A percentile compares a stretch with the other conserved stretches of the same genome.
phyloP scores from a whole-genome alignment of 2,888 invertebrate genomes.

The Meandrusa payeni region DNA sequence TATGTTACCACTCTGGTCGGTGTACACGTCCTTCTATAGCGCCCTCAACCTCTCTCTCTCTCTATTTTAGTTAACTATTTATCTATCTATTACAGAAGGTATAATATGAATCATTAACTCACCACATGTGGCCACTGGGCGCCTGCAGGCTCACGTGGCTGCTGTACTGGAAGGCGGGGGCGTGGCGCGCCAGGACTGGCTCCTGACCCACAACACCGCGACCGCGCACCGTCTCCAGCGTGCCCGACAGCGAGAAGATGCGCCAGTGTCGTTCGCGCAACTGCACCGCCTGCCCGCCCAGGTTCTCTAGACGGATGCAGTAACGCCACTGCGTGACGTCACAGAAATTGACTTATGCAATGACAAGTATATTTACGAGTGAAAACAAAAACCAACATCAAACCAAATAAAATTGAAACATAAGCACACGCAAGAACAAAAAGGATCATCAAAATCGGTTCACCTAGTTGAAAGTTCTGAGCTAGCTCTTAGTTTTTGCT shows the following conservation, averaged over 20 bases:
- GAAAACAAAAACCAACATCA: too few relatives aligned
- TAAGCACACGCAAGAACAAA: too few relatives aligned
- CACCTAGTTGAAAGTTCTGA: too few relatives aligned
- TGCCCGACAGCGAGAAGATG: constrained; percentile 96
- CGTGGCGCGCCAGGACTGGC: constrained; percentile 91
- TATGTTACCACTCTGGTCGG: too few relatives aligned
- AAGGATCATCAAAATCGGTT: too few relatives aligned
- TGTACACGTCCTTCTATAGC: too few relatives aligned
- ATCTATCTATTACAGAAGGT: not conserved
- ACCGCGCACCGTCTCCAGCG: constrained; percentile 96
- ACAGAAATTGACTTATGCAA: too few relatives aligned
- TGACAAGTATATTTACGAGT: too few relatives aligned
- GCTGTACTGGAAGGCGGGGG: constrained; percentile 98
- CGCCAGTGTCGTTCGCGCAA: constrained; percentile 98
- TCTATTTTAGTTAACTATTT: too few relatives aligned
- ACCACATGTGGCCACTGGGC: constrained; percentile 99
- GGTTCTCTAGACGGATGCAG: constrained; percentile 97
- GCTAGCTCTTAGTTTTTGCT: too few relatives aligned
- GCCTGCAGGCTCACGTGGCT: constrained; percentile 98
- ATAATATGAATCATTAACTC: constrained; percentile 34
- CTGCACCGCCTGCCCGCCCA: constrained; percentile 93
- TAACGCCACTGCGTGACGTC: constrained; percentile 97
- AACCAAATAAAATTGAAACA: too few relatives aligned
- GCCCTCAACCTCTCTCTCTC: too few relatives aligned
- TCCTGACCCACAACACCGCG: constrained; percentile 99